Evolutionary conservation across 2,888 invertebrate genomes (phyloP), one percentile per base, ranked within the genome.

Genomic region (Catonia carolina): DNA sequence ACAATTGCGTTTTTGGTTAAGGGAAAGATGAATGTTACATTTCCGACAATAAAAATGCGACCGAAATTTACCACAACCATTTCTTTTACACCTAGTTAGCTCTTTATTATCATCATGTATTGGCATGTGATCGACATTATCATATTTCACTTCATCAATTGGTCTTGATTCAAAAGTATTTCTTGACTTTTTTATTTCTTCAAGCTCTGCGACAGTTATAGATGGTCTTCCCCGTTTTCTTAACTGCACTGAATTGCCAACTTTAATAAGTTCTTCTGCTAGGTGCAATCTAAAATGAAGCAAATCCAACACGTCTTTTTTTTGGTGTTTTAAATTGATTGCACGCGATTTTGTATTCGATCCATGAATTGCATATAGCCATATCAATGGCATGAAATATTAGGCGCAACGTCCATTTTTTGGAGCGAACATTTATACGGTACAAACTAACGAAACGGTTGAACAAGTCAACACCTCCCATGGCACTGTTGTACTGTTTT

Each of bases 1-100:
- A 20, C 45, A 45, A 45, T 18, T 45, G 17, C 45, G 17, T 20
- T 45, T 45, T 45, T 45, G 6, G 17, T 45, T 45, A 15, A 45
- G 20, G 20, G 17, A 45, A 7, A 45, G 17, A 17, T 45, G 45
- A 12, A 45, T 17, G 3, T 45, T 15, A 20, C 20, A 5, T 20
- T 8, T 18, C 17, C 17, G 12, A 20, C 6, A 45, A 17, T 14
- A 45, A 45, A 45, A 45, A 45, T 45, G 45, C 17, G 45, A 18
- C 20, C 20, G 6, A 20, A 8, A 45, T 20, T 45, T 45, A 12
- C 45, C 45, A 6, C 20, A 45, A 12, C 20, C 20, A 17, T 45
- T 20, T 12, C 12, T 45, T 20, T 45, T 45, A 20, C 45, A 45
- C 20, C 45, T 45, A 14, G 45, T 45, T 17, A 17, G 45, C 7